These are phyloP conservation scores for Eleutherodactylus coqui DNA, from an alignment of 2,797 vertebrate species.

Conservation along the genomic window DNA sequence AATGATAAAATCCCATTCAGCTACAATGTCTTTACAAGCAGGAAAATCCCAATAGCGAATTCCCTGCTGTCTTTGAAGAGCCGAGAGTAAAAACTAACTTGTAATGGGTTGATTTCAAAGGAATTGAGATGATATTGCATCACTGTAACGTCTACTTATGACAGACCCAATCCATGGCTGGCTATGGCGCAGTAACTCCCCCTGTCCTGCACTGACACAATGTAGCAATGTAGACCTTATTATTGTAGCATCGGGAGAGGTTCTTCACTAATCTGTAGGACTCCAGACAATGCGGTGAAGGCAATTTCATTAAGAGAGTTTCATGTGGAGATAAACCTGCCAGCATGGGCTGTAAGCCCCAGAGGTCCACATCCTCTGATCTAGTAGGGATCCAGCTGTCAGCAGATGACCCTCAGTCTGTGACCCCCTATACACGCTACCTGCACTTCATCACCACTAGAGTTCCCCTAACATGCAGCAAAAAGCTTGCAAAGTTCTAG, in stretches of 20 bases:
- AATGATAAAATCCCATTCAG: no score
- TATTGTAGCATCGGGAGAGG: background rate
- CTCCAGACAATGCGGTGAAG: background rate
- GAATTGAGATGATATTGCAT: background rate
- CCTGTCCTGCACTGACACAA: background rate
- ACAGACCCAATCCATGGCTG: background rate
- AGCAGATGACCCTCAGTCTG: background rate
- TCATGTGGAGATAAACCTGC: background rate
- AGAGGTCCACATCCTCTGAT: background rate
- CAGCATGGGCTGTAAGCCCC: background rate
- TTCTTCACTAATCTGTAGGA: background rate
- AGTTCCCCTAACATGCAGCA: no score
- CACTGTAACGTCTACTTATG: background rate
- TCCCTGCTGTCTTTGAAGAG: background rate
- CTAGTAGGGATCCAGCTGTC: background rate
- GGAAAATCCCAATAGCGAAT: no score
- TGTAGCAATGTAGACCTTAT: background rate
- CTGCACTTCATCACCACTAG: background rate
- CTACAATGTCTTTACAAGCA: no score
- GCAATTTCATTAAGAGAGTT: background rate
- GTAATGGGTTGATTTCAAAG: background rate
- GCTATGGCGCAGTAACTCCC: background rate
- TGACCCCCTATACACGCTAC: background rate
- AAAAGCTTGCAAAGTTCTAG: background rate
- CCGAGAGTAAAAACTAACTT: background rate